A percentile compares a stretch with the other conserved stretches of the same genome.
Conservation (phyloP, 2,797 vertebrate genomes). For the Coregonus sp. region DNA sequence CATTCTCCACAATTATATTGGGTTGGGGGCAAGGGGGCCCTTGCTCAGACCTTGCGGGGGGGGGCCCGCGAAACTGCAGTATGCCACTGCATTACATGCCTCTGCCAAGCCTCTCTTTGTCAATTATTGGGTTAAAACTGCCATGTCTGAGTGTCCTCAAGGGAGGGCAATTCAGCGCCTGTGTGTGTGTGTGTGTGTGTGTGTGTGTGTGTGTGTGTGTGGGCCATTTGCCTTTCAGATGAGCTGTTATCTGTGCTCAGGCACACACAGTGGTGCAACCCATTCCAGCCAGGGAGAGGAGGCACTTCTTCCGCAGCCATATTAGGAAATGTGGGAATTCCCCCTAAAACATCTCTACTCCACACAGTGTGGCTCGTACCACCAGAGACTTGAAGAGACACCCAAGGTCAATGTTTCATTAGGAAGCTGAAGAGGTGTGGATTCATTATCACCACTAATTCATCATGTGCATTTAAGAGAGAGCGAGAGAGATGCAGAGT, state of each 20-base stretch:
- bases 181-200: background rate
- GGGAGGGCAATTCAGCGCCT: slow-evolving; percentile 34
- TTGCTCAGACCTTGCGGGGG: too few species aligned
- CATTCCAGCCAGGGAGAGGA: background rate
- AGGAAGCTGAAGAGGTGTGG: background rate
- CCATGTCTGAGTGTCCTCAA: slow-evolving; percentile 29
- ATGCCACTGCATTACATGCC: slow-evolving; percentile 30
- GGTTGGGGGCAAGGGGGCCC: too few species aligned
- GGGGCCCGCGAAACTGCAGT: too few species aligned
- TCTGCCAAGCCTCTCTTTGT: slow-evolving; percentile 35
- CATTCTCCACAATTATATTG: too few species aligned
- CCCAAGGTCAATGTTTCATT: slow-evolving; percentile 14
- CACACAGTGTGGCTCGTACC: slow-evolving; percentile 53
- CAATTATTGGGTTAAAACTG: slow-evolving; percentile 35
- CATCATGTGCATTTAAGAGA: background rate
- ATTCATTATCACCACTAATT: background rate
- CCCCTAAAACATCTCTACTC: slow-evolving; percentile 65
- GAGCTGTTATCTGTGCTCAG: slow-evolving; percentile 49
- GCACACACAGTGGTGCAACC: background rate
- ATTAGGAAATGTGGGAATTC: slow-evolving; percentile 70
- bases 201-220: slow-evolving; percentile 1
- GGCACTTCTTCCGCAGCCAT: slow-evolving; percentile 65
- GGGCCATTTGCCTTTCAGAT: slow-evolving; percentile 59
- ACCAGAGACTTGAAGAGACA: slow-evolving; percentile 24
- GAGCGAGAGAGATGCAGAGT: background rate